A percentile compares a stretch with the other conserved stretches of the same genome.
Conservation (phyloP, 2,888 invertebrate genomes). For the Leistus spinibarbis region DNA sequence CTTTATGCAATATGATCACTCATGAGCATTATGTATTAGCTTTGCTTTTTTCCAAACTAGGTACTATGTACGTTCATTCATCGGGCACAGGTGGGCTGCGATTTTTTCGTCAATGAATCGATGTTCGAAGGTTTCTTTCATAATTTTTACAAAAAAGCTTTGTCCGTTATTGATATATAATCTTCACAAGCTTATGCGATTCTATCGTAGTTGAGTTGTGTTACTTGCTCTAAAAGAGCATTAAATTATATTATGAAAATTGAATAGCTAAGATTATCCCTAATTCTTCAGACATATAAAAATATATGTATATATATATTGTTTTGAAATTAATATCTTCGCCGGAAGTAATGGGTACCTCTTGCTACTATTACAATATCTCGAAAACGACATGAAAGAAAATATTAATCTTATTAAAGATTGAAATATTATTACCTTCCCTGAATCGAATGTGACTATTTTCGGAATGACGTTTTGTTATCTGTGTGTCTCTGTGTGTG, state of each 20-base stretch:
- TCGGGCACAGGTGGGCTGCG: slow-evolving; percentile 1
- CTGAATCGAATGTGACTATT: too few relatives aligned
- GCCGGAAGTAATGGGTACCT: too few relatives aligned
- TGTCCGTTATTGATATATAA: neutral
- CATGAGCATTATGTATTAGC: neutral
- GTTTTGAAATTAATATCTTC: too few relatives aligned
- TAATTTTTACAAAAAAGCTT: neutral
- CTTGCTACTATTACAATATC: too few relatives aligned
- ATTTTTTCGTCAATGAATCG: neutral
- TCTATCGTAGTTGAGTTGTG: neutral
- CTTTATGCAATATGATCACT: slow-evolving; percentile 28
- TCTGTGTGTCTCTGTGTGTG: too few relatives aligned
- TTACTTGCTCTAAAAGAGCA: neutral
- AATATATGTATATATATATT: too few relatives aligned
- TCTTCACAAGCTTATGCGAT: neutral
- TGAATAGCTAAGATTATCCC: neutral
- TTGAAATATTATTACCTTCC: too few relatives aligned
- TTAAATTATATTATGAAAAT: neutral
- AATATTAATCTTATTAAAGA: too few relatives aligned
- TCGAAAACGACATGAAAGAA: too few relatives aligned
- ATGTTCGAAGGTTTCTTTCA: slow-evolving; percentile 3
- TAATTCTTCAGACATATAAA: too few relatives aligned
- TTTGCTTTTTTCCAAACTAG: neutral
- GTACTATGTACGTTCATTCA: slow-evolving; percentile 2
- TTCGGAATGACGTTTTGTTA: too few relatives aligned